A percentile compares a stretch with the other conserved stretches of the same genome.
Evolutionary conservation across 1,140 invertebrate species (phyloP).

Genomic region (Drosophila takahashii): DNA sequence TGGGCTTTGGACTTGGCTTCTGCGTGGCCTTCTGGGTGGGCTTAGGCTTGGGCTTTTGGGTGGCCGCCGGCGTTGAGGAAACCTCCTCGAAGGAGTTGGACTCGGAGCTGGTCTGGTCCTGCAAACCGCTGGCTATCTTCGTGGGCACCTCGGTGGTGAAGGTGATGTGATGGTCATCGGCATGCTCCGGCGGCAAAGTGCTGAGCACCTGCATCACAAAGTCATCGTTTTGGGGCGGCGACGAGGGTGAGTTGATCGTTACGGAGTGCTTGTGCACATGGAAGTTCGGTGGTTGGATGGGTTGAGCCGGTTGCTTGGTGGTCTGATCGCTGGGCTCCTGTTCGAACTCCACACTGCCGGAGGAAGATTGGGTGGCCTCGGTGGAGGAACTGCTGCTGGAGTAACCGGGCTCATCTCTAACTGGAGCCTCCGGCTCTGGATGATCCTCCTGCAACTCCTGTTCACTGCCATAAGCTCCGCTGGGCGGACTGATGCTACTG

Average conservation of each 20-base stretch:
- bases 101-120: constrained; percentile 70
- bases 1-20: constrained; percentile 14
- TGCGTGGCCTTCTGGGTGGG: constrained; percentile 22
- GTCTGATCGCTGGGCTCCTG: constrained; percentile 52
- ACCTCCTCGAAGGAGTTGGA: constrained; percentile 75
- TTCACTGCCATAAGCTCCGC: constrained; percentile 42
- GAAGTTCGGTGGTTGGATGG: constrained; percentile 54
- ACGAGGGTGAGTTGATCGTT: constrained; percentile 63
- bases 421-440: background rate
- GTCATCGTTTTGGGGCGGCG: constrained; percentile 73
- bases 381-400: constrained; percentile 59
- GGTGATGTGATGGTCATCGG: constrained; percentile 53
- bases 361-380: constrained; percentile 46
- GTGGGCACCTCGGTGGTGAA: constrained; percentile 79
- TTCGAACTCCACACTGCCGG: constrained; percentile 62
- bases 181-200: constrained; percentile 66
- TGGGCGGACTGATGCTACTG: constrained; percentile 59
- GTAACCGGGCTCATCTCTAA: constrained; percentile 28
- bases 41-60: constrained; percentile 23
- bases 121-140: constrained; percentile 59
- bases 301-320: constrained; percentile 9
- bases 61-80: constrained; percentile 44
- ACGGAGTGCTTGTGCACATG: constrained; percentile 77
- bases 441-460: constrained; percentile 5
- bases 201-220: constrained; percentile 75